A percentile compares a stretch with the other conserved stretches of the same genome.
phyloP scores from a whole-genome alignment of 2,888 invertebrate species.

The Pharmacophagus antenor region DNA sequence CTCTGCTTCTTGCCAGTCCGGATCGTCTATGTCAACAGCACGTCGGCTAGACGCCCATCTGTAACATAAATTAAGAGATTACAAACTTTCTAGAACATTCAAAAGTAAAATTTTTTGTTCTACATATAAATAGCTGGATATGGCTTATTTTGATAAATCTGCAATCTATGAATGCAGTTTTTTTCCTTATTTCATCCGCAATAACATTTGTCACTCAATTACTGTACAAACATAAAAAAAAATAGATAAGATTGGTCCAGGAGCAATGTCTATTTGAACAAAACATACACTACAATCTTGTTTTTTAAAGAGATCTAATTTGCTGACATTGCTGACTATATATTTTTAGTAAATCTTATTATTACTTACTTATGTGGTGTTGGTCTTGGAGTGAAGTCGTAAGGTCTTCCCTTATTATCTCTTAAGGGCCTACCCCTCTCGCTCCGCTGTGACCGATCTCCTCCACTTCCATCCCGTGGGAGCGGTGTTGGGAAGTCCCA shows the following conservation, averaged over 20 bases:
- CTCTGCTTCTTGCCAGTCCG: slow-evolving; percentile 95
- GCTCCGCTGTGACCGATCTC: slow-evolving; percentile 67
- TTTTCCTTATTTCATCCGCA: too few relatives aligned
- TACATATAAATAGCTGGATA: too few relatives aligned
- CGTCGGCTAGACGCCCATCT: slow-evolving; percentile 77
- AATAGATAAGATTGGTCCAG: too few relatives aligned
- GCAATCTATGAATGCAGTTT: too few relatives aligned
- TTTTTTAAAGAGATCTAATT: too few relatives aligned
- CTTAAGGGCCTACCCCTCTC: slow-evolving; percentile 54
- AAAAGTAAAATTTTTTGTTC: neutral
- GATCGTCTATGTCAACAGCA: slow-evolving; percentile 85
- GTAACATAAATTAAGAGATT: slow-evolving; percentile 30
- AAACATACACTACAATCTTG: too few relatives aligned
- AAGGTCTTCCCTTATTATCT: slow-evolving; percentile 67
- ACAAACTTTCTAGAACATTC: neutral
- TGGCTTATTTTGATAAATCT: too few relatives aligned
- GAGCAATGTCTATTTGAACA: too few relatives aligned
- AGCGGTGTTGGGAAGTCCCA: slow-evolving; percentile 97
- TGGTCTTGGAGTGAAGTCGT: slow-evolving; percentile 88
- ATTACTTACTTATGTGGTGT: slow-evolving; percentile 89
- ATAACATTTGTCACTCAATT: too few relatives aligned
- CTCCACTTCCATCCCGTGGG: slow-evolving; percentile 54
- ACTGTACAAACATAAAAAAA: too few relatives aligned
- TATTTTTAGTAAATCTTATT: neutral
- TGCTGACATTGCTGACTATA: too few relatives aligned